These are phyloP conservation scores for Catharus bicknelli DNA, from an alignment of 2,113 vertebrate genomes.

Conservation along the genomic window DNA sequence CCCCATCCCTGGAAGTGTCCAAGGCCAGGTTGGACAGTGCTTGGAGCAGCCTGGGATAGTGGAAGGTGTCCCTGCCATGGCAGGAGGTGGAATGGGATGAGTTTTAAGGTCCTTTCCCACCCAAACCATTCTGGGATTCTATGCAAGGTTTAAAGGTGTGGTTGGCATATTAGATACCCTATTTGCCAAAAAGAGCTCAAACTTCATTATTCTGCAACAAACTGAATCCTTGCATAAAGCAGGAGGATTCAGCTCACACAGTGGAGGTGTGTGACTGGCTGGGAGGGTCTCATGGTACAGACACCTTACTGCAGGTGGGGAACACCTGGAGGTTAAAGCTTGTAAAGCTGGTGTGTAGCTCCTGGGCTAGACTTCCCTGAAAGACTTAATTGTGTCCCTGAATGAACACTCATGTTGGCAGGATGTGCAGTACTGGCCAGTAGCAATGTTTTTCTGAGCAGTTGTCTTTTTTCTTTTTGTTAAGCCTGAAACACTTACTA, in stretches of 20 bases:
- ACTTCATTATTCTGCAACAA: neutral
- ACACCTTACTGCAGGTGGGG: neutral
- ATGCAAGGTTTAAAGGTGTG: rapidly evolving
- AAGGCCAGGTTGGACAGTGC: neutral
- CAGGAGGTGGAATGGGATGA: rapidly evolving
- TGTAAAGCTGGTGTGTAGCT: neutral
- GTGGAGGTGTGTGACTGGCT: rapidly evolving
- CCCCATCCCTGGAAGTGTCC: neutral
- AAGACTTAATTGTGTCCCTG: neutral
- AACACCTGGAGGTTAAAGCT: neutral
- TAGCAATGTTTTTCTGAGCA: neutral
- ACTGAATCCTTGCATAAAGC: rapidly evolving
- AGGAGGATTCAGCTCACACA: rapidly evolving
- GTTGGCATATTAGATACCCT: neutral
- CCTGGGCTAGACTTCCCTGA: neutral
- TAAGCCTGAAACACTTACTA: neutral
- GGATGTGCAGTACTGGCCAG: neutral
- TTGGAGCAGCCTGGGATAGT: rapidly evolving
- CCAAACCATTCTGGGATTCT: neutral
- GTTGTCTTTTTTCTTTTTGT: neutral
- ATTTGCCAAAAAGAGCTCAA: neutral
- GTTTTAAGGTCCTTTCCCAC: neutral
- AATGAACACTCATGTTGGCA: neutral
- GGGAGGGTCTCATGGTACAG: neutral
- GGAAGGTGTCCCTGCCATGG: neutral